Percentiles rank a stretch among this genome's conserved stretches.
Evolutionary conservation across 2,888 invertebrate species (phyloP).

Genomic region (Syrista parreyssii): DNA sequence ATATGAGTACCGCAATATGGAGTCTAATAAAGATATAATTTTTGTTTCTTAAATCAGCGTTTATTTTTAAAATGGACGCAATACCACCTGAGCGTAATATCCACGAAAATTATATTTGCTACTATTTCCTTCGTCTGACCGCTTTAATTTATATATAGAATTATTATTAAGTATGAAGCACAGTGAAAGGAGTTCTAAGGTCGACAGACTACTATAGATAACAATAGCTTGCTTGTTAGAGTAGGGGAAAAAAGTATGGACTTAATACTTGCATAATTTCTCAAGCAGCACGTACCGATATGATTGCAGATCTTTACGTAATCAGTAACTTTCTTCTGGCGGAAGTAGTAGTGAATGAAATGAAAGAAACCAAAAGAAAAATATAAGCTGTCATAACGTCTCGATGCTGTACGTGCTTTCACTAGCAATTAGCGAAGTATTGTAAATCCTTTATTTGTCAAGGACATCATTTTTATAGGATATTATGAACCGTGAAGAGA

Average conservation of each 20-base stretch:
- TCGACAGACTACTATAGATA: not conserved
- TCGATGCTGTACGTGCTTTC: not conserved
- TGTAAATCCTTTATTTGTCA: not conserved
- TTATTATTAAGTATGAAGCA: no score
- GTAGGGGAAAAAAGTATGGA: not conserved
- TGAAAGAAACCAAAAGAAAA: not conserved
- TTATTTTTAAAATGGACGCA: not conserved
- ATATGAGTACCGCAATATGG: not conserved
- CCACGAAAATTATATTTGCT: no score
- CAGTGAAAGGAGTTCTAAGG: not conserved
- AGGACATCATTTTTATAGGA: not conserved
- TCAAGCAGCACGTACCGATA: not conserved
- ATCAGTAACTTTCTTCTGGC: not conserved
- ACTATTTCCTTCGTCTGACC: no score
- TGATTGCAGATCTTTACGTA: not conserved
- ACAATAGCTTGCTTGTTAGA: not conserved
- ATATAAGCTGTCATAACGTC: not conserved
- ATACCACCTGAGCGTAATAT: not conserved
- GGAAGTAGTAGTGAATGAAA: not conserved
- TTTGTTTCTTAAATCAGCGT: not conserved
- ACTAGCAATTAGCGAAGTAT: not conserved
- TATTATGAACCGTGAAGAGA: not conserved
- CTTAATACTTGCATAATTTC: not conserved
- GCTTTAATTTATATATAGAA: no score
- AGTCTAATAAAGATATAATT: not conserved